phyloP scores from a whole-genome alignment of 2,113 vertebrate species.

The Pseudonaja textilis region DNA sequence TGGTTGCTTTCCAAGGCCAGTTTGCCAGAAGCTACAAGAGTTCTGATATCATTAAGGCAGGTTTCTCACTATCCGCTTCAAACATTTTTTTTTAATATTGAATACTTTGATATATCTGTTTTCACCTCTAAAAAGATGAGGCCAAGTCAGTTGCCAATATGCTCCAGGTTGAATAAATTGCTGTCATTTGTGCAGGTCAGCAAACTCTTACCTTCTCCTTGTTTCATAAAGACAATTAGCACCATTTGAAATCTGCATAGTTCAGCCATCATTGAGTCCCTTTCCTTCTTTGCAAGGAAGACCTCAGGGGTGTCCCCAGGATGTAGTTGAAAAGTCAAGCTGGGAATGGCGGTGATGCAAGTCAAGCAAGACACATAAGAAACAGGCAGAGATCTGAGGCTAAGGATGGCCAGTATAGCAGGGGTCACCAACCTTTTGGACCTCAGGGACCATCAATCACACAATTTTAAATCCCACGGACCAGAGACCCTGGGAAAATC shows the following conservation, averaged over 20 bases:
- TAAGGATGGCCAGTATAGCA: neutral
- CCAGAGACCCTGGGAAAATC: no score
- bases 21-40: slow-evolving; percentile 59
- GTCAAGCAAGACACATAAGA: neutral
- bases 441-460: no score
- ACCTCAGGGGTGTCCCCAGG: neutral
- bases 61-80: slow-evolving; percentile 67
- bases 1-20: slow-evolving; percentile 65
- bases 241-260: neutral
- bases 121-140: slow-evolving; percentile 56
- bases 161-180: slow-evolving; percentile 26
- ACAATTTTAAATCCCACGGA: no score
- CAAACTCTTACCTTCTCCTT: neutral
- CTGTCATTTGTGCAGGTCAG: neutral
- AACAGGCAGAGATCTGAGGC: neutral
- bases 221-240: neutral
- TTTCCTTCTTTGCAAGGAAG: neutral
- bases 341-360: neutral
- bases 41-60: slow-evolving; percentile 69
- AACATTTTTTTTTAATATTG: slow-evolving; percentile 60
- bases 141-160: slow-evolving; percentile 23
- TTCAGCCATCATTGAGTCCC: neutral
- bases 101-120: slow-evolving; percentile 63
- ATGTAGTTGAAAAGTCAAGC: neutral
- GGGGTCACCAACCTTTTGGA: no score